Percentiles rank a stretch among this genome's conserved stretches.
phyloP scores from a whole-genome alignment of 2,888 invertebrate genomes.

The Blastobasis adustella region DNA sequence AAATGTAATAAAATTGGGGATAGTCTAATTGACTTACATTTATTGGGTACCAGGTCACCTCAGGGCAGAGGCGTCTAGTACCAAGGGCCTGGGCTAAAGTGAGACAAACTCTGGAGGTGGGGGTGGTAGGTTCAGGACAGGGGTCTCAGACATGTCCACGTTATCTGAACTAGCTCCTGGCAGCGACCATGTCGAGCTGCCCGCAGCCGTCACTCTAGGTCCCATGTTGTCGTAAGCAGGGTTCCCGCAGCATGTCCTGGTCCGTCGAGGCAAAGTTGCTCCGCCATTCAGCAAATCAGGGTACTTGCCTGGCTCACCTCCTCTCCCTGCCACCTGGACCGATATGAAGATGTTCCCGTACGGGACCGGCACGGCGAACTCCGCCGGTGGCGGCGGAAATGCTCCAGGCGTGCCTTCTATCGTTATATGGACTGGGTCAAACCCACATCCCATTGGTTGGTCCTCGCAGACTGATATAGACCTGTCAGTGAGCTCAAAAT shows the following conservation, averaged over 20 bases:
- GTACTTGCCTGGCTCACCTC: constrained; percentile 70
- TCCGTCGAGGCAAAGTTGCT: constrained; percentile 67
- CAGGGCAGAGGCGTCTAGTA: constrained; percentile 60
- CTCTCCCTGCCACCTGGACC: constrained; percentile 80
- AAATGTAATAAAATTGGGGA: constrained; percentile 56
- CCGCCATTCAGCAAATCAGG: constrained; percentile 81
- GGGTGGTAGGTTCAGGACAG: constrained; percentile 67
- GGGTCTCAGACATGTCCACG: constrained; percentile 52
- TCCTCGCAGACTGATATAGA: constrained; percentile 56
- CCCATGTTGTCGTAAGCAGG: constrained; percentile 94
- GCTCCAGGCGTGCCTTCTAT: constrained; percentile 72
- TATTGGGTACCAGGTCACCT: constrained; percentile 67
- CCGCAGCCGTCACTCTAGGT: constrained; percentile 90
- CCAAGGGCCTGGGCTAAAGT: constrained; percentile 68
- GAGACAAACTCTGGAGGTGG: constrained; percentile 73
- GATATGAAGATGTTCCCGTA: constrained; percentile 90
- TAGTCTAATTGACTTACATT: constrained; percentile 66
- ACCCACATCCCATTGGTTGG: constrained; percentile 58
- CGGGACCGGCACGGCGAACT: constrained; percentile 70
- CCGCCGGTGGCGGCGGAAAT: constrained; percentile 70
- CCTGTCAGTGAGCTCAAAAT: constrained; percentile 65
- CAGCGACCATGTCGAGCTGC: constrained; percentile 88
- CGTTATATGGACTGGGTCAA: constrained; percentile 78
- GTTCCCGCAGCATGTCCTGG: constrained; percentile 63
- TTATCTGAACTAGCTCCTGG: constrained; percentile 74